Conservation (phyloP, 2,888 invertebrate genomes). For the Pherbina coryleti region DNA sequence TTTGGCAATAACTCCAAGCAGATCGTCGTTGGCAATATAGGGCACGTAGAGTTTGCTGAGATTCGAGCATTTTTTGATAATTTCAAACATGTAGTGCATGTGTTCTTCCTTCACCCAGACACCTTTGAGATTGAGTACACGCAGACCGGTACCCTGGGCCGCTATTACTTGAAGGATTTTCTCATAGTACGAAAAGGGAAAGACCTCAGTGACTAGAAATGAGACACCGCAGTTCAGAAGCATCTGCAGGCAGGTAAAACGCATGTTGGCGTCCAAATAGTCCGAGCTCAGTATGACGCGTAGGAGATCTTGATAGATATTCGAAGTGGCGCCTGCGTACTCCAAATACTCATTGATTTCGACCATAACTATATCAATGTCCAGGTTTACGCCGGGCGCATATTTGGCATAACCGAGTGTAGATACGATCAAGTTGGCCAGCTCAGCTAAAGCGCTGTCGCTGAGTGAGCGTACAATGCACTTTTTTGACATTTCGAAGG, state of each 20-base stretch:
- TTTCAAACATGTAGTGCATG: slow-evolving; percentile 74
- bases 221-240: slow-evolving; percentile 77
- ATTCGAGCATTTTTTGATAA: slow-evolving; percentile 74
- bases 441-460: slow-evolving; percentile 73
- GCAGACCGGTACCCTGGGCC: slow-evolving; percentile 75
- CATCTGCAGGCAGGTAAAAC: slow-evolving; percentile 77
- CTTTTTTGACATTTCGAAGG: slow-evolving; percentile 74
- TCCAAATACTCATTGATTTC: slow-evolving; percentile 75
- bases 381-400: slow-evolving; percentile 72
- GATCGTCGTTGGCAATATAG: slow-evolving; percentile 78
- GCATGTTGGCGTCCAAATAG: slow-evolving; percentile 77
- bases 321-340: slow-evolving; percentile 75
- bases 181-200: slow-evolving; percentile 79
- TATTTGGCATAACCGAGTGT: slow-evolving; percentile 73
- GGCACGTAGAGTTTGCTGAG: slow-evolving; percentile 77
- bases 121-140: slow-evolving; percentile 78
- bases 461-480: slow-evolving; percentile 74
- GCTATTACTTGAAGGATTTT: slow-evolving; percentile 77
- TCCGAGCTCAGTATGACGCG: slow-evolving; percentile 76
- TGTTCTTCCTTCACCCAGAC: slow-evolving; percentile 81
- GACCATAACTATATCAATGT: slow-evolving; percentile 73
- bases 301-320: slow-evolving; percentile 78
- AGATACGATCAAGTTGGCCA: slow-evolving; percentile 75
- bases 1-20: slow-evolving; percentile 74
- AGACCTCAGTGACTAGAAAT: slow-evolving; percentile 77